A percentile compares a stretch with the other conserved stretches of the same genome.
Conservation (phyloP, 2,113 vertebrate species). For the Tupaia chinensis region DNA sequence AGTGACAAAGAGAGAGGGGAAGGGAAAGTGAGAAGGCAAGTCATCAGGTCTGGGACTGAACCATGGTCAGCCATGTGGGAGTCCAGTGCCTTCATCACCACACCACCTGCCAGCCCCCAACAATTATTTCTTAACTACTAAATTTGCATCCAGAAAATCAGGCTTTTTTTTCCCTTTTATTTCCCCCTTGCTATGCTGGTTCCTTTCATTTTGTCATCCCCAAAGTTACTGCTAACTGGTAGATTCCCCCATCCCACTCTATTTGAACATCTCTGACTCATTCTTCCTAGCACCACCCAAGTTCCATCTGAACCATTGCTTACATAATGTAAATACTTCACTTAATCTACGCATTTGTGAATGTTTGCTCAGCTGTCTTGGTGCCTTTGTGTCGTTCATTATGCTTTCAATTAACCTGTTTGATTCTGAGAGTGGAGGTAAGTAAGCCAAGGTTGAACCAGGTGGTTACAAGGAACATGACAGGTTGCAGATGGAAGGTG, state of each 20-base stretch:
- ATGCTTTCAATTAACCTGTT: constrained; percentile 63
- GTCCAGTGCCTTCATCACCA: too few relatives aligned
- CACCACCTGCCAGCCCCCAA: background rate
- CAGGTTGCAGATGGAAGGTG: background rate
- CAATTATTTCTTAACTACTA: constrained; percentile 15
- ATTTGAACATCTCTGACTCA: constrained; percentile 61
- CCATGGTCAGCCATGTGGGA: too few relatives aligned
- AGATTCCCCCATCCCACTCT: background rate
- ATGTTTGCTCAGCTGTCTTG: constrained; percentile 70
- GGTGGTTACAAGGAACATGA: constrained; percentile 43
- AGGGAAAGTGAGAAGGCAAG: too few relatives aligned
- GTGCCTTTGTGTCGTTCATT: constrained; percentile 65
- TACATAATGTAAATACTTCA: constrained; percentile 52
- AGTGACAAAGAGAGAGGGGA: too few relatives aligned
- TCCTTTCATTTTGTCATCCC: constrained; percentile 44
- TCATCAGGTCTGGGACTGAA: too few relatives aligned
- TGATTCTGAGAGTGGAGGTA: constrained; percentile 60
- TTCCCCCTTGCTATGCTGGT: background rate
- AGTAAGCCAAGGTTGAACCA: constrained; percentile 32
- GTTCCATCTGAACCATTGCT: constrained; percentile 46
- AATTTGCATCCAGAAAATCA: constrained; percentile 39
- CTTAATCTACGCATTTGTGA: constrained; percentile 20
- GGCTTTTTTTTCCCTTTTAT: background rate
- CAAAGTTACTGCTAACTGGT: constrained; percentile 1
- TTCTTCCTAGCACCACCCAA: constrained; percentile 39